A percentile compares a stretch with the other conserved stretches of the same genome.
Evolutionary conservation across 2,797 vertebrate species (phyloP).

Genomic region (Gambelia wislizenii): DNA sequence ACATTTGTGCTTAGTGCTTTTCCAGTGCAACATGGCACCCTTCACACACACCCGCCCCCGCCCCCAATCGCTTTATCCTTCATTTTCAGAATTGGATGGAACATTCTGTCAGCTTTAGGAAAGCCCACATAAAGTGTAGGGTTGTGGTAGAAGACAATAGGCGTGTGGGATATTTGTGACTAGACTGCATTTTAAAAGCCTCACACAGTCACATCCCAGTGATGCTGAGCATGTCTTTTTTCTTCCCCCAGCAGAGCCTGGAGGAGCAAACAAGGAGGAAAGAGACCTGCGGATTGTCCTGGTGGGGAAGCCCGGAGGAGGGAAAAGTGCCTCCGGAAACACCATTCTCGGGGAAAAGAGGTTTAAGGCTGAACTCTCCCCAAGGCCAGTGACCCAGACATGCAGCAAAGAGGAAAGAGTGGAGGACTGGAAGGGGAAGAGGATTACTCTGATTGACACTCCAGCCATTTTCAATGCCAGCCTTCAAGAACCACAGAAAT

Average conservation of each 20-base stretch:
- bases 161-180: no score
- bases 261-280: neutral
- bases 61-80: no score
- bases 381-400: neutral
- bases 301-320: slow-evolving; percentile 20
- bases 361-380: slow-evolving; percentile 6
- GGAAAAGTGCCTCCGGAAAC: slow-evolving; percentile 53
- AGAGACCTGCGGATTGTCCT: slow-evolving; percentile 36
- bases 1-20: no score
- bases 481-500: fast-evolving
- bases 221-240: neutral
- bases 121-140: no score
- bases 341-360: neutral
- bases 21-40: no score
- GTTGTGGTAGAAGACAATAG: no score
- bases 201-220: no score
- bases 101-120: no score
- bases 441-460: slow-evolving; percentile 40
- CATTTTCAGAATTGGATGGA: no score
- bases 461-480: neutral
- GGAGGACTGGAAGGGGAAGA: fast-evolving
- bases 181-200: no score
- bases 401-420: fast-evolving
- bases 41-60: no score
- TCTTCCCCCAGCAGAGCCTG: slow-evolving; percentile 32